Evolutionary conservation across 2,797 vertebrate species (phyloP), one percentile per base, ranked within the genome.

Genomic region (Salarias fasciatus): DNA sequence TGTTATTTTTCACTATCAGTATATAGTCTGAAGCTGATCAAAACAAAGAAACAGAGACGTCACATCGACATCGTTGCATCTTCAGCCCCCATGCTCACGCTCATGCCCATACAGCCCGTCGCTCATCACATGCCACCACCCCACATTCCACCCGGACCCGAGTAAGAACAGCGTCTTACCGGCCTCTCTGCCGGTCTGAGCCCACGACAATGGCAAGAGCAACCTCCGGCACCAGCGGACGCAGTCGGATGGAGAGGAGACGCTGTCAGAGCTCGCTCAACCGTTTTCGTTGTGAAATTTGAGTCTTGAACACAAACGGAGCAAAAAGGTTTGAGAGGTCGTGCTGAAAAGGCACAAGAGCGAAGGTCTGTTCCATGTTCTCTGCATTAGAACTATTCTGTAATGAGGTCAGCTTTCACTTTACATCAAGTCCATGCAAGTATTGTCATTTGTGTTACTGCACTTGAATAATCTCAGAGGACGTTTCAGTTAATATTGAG

Each of bases 41-140:
- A 41, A 51, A 30, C n/a, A 44, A 6, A n/a, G n/a, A n/a, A n/a
- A n/a, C n/a, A n/a, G 46, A 71, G 29, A 51, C 30, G 44, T 62
- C 71, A 75, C 63, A 52, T 57, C 53, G 78, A 83, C 67, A 46
- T 37, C 69, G 75, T 79, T 66, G 42, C 87, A 89, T 90, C 77
- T 45, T 58, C 83, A 88, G 89, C 83, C 87, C 83, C 90, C 84
- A 89, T 89, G 86, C 77, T 84, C 88, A 89, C 83, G 63, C 65
- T 84, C 88, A 89, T 83, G 63, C 65, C 63, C 65, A 59, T 29
- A 45, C 78, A 81, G 82, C 79, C 56, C 67, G 74, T 82, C 84
- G 83, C 60, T 86, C 86, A 89, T 80, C 75, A 74, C 82, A 86
- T 74, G 46, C 53, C 85, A 89, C 86, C 62, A 65, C 69, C 28